Evolutionary conservation across 2,888 invertebrate genomes (phyloP).

Genomic region (Sthenelais limicola): DNA sequence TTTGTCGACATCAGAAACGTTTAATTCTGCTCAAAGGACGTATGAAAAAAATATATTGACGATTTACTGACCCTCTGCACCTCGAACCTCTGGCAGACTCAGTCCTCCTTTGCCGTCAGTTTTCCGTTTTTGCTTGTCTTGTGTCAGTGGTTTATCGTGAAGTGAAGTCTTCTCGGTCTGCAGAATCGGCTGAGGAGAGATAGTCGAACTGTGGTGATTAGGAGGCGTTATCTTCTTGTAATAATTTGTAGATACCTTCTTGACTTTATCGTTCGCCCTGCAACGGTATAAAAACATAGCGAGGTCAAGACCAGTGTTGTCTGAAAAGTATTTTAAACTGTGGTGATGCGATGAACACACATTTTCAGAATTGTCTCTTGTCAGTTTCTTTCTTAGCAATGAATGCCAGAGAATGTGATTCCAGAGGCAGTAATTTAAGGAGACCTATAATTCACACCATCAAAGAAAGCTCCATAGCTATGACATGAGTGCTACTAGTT

Average conservation of each 20-base stretch:
- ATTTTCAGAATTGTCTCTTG: no score
- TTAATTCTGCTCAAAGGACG: neutral
- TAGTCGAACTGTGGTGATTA: constrained; percentile 61
- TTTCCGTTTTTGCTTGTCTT: constrained; percentile 48
- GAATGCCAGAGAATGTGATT: no score
- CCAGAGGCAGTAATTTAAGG: no score
- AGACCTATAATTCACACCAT: no score
- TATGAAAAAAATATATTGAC: neutral
- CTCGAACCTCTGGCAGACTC: constrained; percentile 61
- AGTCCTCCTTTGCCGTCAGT: constrained; percentile 55
- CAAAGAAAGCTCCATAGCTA: no score
- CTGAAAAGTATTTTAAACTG: no score
- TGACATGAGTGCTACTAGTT: no score
- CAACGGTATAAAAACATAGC: constrained; percentile 36
- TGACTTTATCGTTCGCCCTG: constrained; percentile 60
- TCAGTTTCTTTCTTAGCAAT: no score
- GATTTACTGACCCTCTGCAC: constrained; percentile 59
- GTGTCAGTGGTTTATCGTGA: constrained; percentile 55
- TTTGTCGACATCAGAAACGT: no score
- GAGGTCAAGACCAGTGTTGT: constrained; percentile 21
- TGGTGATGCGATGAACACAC: no score
- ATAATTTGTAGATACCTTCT: constrained; percentile 54
- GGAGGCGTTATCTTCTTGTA: constrained; percentile 55
- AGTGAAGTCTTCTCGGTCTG: constrained; percentile 63
- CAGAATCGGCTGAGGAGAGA: constrained; percentile 61